phyloP scores from a whole-genome alignment of 2,888 invertebrate species.

The Apotomis capreana region DNA sequence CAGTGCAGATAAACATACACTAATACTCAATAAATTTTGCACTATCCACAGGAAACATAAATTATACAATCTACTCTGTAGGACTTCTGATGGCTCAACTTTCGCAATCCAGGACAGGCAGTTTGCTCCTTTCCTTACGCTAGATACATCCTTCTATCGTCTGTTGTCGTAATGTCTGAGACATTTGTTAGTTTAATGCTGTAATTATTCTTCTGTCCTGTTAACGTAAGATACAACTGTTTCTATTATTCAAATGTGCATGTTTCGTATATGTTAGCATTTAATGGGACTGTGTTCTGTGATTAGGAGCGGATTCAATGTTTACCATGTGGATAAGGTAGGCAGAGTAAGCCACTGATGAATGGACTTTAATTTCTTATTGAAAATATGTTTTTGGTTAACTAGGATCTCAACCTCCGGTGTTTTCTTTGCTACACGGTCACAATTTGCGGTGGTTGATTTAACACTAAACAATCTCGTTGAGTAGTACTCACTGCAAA shows the following conservation, averaged over 20 bases:
- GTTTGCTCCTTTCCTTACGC: constrained; percentile 22
- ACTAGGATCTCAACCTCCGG: no score
- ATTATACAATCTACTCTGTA: constrained; percentile 19
- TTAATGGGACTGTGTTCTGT: no score
- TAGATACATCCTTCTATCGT: constrained; percentile 18
- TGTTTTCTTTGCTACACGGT: no score
- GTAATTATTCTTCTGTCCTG: constrained; percentile 37
- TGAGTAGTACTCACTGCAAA: no score
- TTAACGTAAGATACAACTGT: constrained; percentile 9
- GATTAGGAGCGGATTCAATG: no score
- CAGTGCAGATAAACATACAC: no score
- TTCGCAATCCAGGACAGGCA: constrained; percentile 20
- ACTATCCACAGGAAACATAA: constrained; percentile 3
- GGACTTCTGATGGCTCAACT: constrained; percentile 12
- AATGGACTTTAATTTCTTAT: no score
- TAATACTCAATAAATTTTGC: no score
- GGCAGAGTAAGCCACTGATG: no score
- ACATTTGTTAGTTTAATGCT: constrained; percentile 35
- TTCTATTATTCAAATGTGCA: neutral
- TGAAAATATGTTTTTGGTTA: no score
- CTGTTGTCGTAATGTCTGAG: constrained; percentile 23
- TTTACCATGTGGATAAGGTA: no score
- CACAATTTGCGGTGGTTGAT: no score
- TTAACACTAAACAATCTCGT: constrained; percentile 3
- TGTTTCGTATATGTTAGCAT: neutral